Percentiles rank a stretch among this genome's conserved stretches.
phyloP scores from a whole-genome alignment of 2,888 invertebrate species.

The Mechanitis messenoides region DNA sequence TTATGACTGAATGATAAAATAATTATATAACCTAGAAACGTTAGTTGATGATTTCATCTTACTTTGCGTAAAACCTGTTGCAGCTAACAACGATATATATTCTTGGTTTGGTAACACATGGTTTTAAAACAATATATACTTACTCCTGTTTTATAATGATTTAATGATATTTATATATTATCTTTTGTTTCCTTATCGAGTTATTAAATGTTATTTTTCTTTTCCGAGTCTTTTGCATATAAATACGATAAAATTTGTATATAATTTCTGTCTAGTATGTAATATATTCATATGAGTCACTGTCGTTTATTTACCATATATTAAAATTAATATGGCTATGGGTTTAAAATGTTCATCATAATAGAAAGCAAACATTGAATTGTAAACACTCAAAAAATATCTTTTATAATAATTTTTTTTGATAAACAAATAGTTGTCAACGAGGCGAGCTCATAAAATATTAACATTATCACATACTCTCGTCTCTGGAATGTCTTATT shows the following conservation, averaged over 20 bases:
- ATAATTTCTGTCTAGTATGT: too few species aligned
- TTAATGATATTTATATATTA: not conserved
- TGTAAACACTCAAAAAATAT: too few species aligned
- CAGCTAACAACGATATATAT: not conserved
- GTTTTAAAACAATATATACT: too few species aligned
- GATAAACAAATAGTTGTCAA: slow-evolving; percentile 18
- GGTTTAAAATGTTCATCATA: too few species aligned
- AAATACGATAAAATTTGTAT: too few species aligned
- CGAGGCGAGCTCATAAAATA: slow-evolving; percentile 30
- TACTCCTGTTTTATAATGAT: slow-evolving; percentile 5
- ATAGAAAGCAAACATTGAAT: too few species aligned
- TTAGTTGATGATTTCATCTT: slow-evolving; percentile 3
- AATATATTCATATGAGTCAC: too few species aligned
- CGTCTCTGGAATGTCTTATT: slow-evolving; percentile 56
- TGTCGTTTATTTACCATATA: too few species aligned
- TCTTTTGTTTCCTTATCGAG: not conserved
- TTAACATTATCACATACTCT: slow-evolving; percentile 52
- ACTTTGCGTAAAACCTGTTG: not conserved
- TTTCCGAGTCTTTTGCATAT: too few species aligned
- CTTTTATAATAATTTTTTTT: too few species aligned
- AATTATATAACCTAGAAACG: slow-evolving; percentile 1
- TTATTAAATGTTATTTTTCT: slow-evolving; percentile 4
- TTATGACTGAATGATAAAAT: not conserved
- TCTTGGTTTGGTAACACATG: too few species aligned
- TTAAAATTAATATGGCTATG: too few species aligned